Percentiles rank a stretch among this genome's conserved stretches.
Evolutionary conservation across 2,113 vertebrate genomes (phyloP).

Genomic region (Phaethon lepturus): DNA sequence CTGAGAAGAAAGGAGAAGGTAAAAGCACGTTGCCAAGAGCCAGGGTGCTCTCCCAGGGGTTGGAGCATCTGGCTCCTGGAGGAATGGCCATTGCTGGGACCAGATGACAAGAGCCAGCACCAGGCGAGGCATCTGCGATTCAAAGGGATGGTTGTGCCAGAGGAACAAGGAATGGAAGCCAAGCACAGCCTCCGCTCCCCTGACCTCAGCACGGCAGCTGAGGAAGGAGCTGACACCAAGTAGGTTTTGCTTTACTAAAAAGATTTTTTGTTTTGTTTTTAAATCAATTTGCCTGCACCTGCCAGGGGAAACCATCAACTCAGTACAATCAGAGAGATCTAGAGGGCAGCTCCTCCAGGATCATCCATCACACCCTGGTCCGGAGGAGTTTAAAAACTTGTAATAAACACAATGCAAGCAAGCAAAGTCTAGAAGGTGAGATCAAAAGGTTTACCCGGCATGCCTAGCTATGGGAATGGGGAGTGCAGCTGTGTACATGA

Average conservation of each 20-base stretch:
- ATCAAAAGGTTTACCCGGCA: constrained; percentile 45
- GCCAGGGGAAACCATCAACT: constrained; percentile 56
- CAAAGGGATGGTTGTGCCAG: background rate
- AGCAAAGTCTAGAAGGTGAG: constrained; percentile 26
- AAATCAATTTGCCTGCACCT: constrained; percentile 55
- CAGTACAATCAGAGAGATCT: constrained; percentile 43
- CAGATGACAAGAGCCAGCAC: background rate
- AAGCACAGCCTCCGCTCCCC: background rate
- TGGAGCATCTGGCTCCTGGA: background rate
- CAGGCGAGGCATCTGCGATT: background rate
- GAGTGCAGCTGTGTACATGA: constrained; percentile 50
- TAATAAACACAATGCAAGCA: constrained; percentile 33
- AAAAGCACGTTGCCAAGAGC: background rate
- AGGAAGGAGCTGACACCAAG: background rate
- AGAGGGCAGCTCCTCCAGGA: constrained; percentile 32
- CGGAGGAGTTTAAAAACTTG: constrained; percentile 15
- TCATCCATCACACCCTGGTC: constrained; percentile 38
- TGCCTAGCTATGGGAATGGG: constrained; percentile 52
- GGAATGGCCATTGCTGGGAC: background rate
- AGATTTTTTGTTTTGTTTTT: background rate
- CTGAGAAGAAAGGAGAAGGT: background rate
- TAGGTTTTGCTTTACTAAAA: constrained; percentile 40
- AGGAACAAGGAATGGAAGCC: background rate
- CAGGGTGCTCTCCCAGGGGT: background rate
- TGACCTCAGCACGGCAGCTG: background rate